Evolutionary conservation across 2,113 vertebrate species (phyloP).

Genomic region (Silurus glanis): DNA sequence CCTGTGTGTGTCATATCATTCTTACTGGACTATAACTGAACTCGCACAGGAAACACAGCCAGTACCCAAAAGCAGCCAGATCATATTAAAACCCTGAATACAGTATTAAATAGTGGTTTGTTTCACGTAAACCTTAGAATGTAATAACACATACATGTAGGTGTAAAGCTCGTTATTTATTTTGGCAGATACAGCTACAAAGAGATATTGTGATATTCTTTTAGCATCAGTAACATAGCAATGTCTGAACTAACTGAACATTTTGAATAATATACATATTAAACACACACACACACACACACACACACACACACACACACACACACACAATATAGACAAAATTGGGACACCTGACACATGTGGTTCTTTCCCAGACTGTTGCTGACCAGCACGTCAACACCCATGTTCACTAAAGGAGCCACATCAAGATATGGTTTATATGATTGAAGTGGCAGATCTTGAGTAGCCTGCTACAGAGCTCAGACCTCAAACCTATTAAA

Average conservation of each 20-base stretch:
- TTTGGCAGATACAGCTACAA: background rate
- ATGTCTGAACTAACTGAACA: background rate
- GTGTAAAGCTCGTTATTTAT: background rate
- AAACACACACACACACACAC: too few species aligned
- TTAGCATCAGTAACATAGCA: background rate
- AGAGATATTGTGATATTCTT: background rate
- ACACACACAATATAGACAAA: too few species aligned
- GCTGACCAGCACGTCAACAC: too few species aligned
- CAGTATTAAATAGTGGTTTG: background rate
- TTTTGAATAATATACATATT: too few species aligned
- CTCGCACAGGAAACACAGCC: slow-evolving; percentile 23
- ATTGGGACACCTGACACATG: too few species aligned
- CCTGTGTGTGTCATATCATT: slow-evolving; percentile 16
- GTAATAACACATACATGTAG: background rate
- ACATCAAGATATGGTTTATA: too few species aligned
- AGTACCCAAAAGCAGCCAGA: background rate
- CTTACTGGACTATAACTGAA: slow-evolving; percentile 8
- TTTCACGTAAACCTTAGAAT: background rate
- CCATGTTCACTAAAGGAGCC: too few species aligned
- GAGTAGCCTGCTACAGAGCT: too few species aligned
- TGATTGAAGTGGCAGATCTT: too few species aligned
- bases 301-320: too few species aligned
- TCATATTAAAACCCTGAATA: background rate
- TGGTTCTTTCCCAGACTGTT: too few species aligned
- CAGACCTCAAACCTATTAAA: too few species aligned